Base-by-base conservation (phyloP, 2,888 invertebrate genomes). In the Lochmaea capreae region DNA sequence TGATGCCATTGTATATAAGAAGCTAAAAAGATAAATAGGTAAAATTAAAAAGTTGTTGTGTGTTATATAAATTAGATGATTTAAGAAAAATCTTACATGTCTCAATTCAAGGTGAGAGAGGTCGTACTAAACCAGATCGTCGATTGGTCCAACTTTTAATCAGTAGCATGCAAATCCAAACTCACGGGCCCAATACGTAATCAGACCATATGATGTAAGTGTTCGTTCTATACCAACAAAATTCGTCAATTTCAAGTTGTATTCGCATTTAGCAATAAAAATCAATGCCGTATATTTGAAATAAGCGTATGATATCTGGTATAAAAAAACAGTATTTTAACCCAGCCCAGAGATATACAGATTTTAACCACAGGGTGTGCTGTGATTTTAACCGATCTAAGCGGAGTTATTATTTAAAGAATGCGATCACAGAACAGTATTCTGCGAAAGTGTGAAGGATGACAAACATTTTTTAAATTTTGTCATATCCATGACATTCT, bases 101-200 rank as follows among this genome's bases (percentile, higher is more conserved):
- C 63, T 75, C 43, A 52, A 73, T 70, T 79, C 80, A 82, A 82
- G 81, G 83, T 83, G 82, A 83, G 67, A 79, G 76, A 82, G 83
- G 83, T 82, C 83, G 81, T 77, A 76, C 62, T 57, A 57, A 65
- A 57, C 26, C 42, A 68, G 52, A 61, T 61, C 43, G 62, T 61
- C 68, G 67, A 65, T 65, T 67, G 59, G 54, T 54, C 33, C 67
- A 43, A 59, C 16, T 39, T 66, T 65, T 65, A 52, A 71, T 76
- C 73, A 75, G 76, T 49, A 59, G 39, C 43, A 49, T 42, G 63
- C 57, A 54, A 59, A 72, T 71, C 68, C 10, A 54, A 46, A 65
- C 54, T 70, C 57, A 57, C 33, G 43, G 12, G 16, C 39, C n/a
- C 16, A 49, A 63, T 70, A 70, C 77, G 77, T 77, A 75, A 76